Base-by-base conservation (phyloP, 1,140 invertebrate genomes). In the Ladona fulva region DNA sequence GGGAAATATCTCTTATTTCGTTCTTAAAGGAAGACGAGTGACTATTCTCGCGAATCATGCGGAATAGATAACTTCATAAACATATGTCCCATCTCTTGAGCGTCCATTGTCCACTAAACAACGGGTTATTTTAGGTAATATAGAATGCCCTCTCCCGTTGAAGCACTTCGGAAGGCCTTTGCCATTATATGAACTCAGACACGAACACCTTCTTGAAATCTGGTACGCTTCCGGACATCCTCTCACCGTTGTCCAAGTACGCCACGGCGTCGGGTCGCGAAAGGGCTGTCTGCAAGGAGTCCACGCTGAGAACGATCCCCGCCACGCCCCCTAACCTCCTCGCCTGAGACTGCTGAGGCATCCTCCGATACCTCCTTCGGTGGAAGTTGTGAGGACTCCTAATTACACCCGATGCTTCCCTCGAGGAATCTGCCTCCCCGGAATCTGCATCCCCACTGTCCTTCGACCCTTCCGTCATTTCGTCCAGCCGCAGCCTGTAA, bases 201-300 rank as follows among this genome's bases (percentile, higher is more conserved):
- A 66, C 52, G 52, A 66, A 66, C 52, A 66, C 52, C 52, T 66
- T 66, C 52, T 66, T 66, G 52, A 66, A 66, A 22, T 66, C 52
- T 66, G 52, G 52, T 1, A 66, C 52, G 52, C 52, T 66, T 16
- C 52, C 52, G 52, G 52, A 66, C 52, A 66, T 66, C 52, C 52
- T 66, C 52, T 66, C 52, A 5, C 52, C 52, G 52, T 66, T 66
- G 52, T 66, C 52, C 52, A 66, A 22, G 52, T 66, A 66, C 1
- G 52, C 52, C 52, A 66, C 52, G 52, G 52, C 52, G 52, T 66
- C 52, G 5, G 52, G 52, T 12, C 52, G 52, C 16, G 52, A 66
- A 16, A 66, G 52, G 16, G 52, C 52, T 12, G 52, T 66, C 52
- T 66, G 52, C 52, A 66, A 22, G 52, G 52, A 66, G 52, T 66